A percentile compares a stretch with the other conserved stretches of the same genome.
Evolutionary conservation across 53 echinoderm and acorn worm species (phyloP).

Genomic region (Astropecten irregularis): DNA sequence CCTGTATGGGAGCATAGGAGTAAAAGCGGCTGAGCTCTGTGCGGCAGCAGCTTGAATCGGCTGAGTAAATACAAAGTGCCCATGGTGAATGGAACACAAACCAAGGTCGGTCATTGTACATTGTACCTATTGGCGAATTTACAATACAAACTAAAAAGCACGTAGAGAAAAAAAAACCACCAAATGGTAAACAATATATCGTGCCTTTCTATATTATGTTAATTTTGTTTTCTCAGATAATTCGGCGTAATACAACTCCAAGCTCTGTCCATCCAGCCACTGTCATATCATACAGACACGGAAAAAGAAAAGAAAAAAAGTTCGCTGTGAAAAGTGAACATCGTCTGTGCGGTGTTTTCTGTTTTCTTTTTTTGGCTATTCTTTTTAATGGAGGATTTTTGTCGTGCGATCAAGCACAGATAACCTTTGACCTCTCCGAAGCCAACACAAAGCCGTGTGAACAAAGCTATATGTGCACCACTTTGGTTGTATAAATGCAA

Average conservation of each 20-base stretch:
- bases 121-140: not conserved
- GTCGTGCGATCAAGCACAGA: slow-evolving; percentile 11
- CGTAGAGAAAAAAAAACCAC: not conserved
- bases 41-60: not conserved
- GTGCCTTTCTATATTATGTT: not conserved
- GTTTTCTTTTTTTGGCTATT: too few relatives aligned
- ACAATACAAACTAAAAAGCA: not conserved
- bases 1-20: too few relatives aligned
- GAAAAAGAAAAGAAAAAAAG: too few relatives aligned
- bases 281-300: too few relatives aligned
- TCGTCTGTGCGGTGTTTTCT: too few relatives aligned
- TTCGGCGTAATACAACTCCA: not conserved
- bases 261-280: too few relatives aligned
- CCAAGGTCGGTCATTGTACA: slow-evolving; percentile 38
- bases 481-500: too few relatives aligned
- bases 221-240: not conserved
- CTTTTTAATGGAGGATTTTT: not conserved
- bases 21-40: too few relatives aligned
- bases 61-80: not conserved
- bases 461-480: not conserved
- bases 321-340: too few relatives aligned
- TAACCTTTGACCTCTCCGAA: slow-evolving; percentile 24
- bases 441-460: not conserved
- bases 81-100: not conserved
- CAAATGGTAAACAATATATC: not conserved